These are phyloP conservation scores for Torymus texanus DNA, from an alignment of 2,888 invertebrate genomes.

Conservation along the genomic window DNA sequence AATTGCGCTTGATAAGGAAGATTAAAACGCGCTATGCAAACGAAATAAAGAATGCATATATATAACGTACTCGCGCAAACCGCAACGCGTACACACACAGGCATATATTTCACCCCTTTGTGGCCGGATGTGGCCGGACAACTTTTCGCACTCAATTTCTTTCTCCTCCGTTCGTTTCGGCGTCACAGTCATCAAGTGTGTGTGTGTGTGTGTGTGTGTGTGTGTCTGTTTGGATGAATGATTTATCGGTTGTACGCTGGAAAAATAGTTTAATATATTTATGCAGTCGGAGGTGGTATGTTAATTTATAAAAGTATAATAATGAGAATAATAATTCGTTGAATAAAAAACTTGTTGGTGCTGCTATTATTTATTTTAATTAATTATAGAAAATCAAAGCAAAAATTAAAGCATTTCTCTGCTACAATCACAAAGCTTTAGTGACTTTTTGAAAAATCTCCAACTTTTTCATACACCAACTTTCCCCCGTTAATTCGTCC, in stretches of 20 bases:
- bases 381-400: no score
- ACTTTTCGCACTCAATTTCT: conserved; percentile 14
- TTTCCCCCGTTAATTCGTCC: conserved; percentile 17
- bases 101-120: not conserved
- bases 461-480: no score
- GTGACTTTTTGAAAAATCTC: no score
- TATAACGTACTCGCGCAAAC: not conserved
- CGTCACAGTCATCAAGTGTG: not conserved
- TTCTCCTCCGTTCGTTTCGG: not conserved
- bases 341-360: no score
- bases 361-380: no score
- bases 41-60: conserved; percentile 31
- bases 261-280: no score
- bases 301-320: no score
- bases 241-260: no score
- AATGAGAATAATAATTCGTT: no score
- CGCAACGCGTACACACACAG: conserved; percentile 6
- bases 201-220: not conserved
- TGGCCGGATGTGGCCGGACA: conserved; percentile 3
- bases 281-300: no score
- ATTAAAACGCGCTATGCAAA: conserved; percentile 28
- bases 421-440: no score
- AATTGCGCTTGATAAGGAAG: conserved; percentile 3
- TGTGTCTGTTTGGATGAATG: not conserved
- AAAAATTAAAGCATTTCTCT: no score